Evolutionary conservation across 2,113 vertebrate genomes (phyloP).

Genomic region (Dicrurus megarhynchus): DNA sequence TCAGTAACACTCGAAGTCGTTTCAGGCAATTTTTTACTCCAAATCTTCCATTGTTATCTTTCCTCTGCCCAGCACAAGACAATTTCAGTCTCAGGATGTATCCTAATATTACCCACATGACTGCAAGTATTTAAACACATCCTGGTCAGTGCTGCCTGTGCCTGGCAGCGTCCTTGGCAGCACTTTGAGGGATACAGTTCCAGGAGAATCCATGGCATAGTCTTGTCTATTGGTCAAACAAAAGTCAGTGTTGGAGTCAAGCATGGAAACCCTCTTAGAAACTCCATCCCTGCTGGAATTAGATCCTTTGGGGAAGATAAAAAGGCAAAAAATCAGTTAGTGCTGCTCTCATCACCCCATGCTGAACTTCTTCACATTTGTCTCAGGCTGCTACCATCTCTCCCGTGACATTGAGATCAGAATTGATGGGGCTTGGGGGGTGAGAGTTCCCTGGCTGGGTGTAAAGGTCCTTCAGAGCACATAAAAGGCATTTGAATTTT

Average conservation of each 20-base stretch:
- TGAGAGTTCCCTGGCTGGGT: not conserved
- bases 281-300: not conserved
- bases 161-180: not conserved
- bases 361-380: not conserved
- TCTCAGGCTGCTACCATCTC: not conserved
- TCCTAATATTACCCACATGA: not conserved
- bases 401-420: not conserved
- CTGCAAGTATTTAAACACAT: not conserved
- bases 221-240: not conserved
- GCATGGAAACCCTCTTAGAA: not conserved
- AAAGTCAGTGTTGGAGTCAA: not conserved
- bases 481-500: not conserved
- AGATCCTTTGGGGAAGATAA: accelerated
- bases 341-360: not conserved
- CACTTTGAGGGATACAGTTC: not conserved
- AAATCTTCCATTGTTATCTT: not conserved
- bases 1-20: not conserved
- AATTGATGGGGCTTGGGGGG: not conserved
- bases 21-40: not conserved
- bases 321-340: not conserved
- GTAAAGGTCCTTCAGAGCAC: not conserved
- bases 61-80: not conserved
- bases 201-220: not conserved
- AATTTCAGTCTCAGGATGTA: not conserved
- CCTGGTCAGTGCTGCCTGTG: not conserved